Evolutionary conservation across 2,113 vertebrate species (phyloP).

Genomic region (Cyphomyrus discorhynchus): DNA sequence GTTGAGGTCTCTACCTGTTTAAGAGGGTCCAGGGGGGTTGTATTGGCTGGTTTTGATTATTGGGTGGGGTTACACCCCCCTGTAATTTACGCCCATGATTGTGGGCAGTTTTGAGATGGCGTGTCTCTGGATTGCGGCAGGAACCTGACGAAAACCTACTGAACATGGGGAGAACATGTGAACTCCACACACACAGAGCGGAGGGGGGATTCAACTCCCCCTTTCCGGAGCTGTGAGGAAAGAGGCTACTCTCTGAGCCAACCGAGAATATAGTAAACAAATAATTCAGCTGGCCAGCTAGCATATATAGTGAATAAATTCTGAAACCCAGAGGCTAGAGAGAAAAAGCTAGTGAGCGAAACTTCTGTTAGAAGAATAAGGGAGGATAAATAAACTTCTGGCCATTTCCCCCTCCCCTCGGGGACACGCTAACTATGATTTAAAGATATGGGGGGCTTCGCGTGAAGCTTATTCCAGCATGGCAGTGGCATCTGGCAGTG

Average conservation of each 20-base stretch:
- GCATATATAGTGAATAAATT: conserved; percentile 4
- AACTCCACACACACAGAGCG: not conserved
- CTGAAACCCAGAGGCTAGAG: not conserved
- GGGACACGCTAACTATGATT: not conserved
- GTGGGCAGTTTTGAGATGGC: not conserved
- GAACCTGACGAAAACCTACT: not conserved
- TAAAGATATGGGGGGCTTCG: not conserved
- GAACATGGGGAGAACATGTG: not conserved
- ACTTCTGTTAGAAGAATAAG: not conserved
- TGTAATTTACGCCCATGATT: not conserved
- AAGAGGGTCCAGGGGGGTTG: not conserved
- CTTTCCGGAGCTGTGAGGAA: not conserved
- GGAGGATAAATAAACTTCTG: not conserved
- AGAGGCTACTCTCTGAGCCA: not conserved
- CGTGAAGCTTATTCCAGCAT: not conserved
- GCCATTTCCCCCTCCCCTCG: not conserved
- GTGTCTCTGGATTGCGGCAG: not conserved
- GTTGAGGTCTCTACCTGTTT: too few relatives aligned
- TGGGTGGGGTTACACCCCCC: not conserved
- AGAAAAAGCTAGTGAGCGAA: not conserved
- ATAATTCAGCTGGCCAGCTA: not conserved
- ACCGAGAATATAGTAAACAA: not conserved
- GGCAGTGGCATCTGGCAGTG: not conserved
- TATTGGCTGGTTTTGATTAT: not conserved
- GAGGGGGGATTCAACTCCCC: not conserved